Evolutionary conservation across 2,113 vertebrate genomes (phyloP).

Genomic region (Callocephalon fimbriatum): DNA sequence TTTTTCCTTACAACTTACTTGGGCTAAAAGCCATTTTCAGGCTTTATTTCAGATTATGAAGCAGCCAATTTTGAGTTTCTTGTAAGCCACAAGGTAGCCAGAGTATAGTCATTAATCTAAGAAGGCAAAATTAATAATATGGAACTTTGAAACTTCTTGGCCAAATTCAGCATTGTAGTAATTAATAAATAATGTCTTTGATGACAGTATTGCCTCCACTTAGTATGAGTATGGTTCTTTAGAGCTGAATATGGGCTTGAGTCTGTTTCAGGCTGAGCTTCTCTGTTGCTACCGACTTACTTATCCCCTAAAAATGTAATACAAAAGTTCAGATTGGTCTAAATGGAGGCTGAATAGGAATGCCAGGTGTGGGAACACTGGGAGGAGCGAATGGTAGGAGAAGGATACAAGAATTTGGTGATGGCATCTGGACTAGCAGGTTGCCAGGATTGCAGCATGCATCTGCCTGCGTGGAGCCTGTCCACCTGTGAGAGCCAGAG

Average conservation of each 20-base stretch:
- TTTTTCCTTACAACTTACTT: background rate
- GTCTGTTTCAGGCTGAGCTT: background rate
- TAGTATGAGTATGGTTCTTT: background rate
- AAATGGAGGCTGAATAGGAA: background rate
- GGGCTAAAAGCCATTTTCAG: background rate
- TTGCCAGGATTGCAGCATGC: background rate
- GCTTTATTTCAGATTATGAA: background rate
- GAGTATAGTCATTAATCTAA: background rate
- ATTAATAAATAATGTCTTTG: background rate
- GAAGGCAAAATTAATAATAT: background rate
- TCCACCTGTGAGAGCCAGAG: background rate
- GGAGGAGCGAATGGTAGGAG: background rate
- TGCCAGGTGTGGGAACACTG: fast-evolving
- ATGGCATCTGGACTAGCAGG: background rate
- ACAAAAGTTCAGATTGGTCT: background rate
- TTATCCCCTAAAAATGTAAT: background rate
- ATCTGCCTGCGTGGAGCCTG: background rate
- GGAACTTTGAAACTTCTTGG: background rate
- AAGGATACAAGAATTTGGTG: background rate
- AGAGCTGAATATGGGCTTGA: background rate
- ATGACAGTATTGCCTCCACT: background rate
- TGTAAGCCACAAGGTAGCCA: background rate
- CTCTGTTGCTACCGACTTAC: background rate
- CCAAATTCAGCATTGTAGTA: background rate
- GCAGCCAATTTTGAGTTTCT: background rate